Conservation (phyloP, 2,888 invertebrate species). For the Galeopsomyia nigrocyanea region DNA sequence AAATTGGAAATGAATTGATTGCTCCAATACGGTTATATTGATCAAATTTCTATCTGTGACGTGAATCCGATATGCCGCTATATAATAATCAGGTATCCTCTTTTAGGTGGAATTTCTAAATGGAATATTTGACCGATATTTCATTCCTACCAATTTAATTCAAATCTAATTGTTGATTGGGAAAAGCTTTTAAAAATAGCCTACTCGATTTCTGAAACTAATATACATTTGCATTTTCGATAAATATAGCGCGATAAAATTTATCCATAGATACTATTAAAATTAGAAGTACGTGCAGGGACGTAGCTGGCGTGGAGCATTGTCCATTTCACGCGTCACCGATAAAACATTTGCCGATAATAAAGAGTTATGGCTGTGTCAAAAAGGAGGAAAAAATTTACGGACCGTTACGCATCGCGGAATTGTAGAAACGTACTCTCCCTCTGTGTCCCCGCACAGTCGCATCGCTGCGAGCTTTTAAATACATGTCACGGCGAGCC, state of each 20-base stretch:
- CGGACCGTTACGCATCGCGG: constrained; percentile 41
- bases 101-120: no score
- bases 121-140: no score
- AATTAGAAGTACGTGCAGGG: constrained; percentile 27
- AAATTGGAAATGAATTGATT: constrained; percentile 25
- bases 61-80: no score
- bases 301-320: constrained; percentile 40
- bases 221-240: no score
- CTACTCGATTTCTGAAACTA: no score
- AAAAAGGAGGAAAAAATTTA: constrained; percentile 45
- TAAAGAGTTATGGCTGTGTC: constrained; percentile 45
- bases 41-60: background rate
- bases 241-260: constrained; percentile 34
- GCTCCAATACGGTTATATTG: background rate
- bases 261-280: constrained; percentile 18
- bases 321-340: constrained; percentile 45
- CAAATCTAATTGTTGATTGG: no score
- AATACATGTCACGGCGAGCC: background rate
- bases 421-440: constrained; percentile 9
- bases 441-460: background rate
- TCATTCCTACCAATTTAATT: no score
- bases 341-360: constrained; percentile 46
- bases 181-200: no score
- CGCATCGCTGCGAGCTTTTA: background rate
- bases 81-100: no score